Base-by-base conservation (phyloP, 2,797 vertebrate species). In the Helarctos malayanus region DNA sequence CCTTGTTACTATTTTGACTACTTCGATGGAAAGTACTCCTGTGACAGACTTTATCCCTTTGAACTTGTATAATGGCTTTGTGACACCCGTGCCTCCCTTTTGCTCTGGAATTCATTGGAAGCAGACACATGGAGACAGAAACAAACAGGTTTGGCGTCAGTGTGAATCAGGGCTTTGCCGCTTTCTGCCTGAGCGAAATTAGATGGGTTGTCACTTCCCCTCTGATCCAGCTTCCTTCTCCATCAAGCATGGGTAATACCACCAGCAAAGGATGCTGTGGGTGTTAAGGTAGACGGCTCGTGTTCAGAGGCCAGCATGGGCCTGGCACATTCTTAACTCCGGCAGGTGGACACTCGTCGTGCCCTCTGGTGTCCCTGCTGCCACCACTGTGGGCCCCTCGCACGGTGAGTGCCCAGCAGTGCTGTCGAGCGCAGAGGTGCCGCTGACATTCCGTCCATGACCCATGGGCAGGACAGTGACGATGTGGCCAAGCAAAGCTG, bases 231-330 rank as follows among this genome's bases (percentile, higher is more conserved):
- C 75, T 49, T 52, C 23, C 32, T 75, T 19, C 47, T 25, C 59
- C 25, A 0, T 32, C 16, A 52, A 1, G 2, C 8, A 7, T 27
- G 82, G 15, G 3, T 21, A n/a, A 38, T 19, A 18, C 35, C 2
- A 5, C 38, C 16, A 1, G 23, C 0, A 27, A 49, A 63, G 18
- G n/a, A 57, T 0, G 3, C 5, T n/a, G 19, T 25, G 3, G 71
- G 54, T 29, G 41, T 21, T 41, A 29, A 10, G 1, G 12, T n/a
- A 96, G 47, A 45, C 0, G 12, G 69, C 35, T 21, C 6, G 1
- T 1, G 7, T 21, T n/a, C 19, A 35, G 54, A 16, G 15, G 9
- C 63, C n/a, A 12, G 12, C 13, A 1, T 1, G 1, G 27, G 7
- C n/a, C 45, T 9, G 11, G n/a, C 78, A 23, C 19, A 9, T 14